Conservation (phyloP, 2,113 vertebrate species). For the Antigone vipio region DNA sequence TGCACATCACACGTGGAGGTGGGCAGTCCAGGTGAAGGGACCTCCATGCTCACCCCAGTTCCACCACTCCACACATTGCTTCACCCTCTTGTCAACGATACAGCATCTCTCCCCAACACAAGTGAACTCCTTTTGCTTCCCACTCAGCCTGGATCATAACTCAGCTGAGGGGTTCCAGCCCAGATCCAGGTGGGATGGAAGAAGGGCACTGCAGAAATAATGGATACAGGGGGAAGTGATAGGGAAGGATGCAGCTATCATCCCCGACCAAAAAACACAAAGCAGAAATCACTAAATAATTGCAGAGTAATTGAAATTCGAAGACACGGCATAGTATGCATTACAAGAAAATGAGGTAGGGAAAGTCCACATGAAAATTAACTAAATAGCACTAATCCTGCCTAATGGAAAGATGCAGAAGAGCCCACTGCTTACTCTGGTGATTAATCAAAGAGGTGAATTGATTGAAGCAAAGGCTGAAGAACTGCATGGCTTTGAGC, state of each 20-base stretch:
- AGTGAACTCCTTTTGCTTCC: neutral
- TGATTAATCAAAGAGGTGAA: neutral
- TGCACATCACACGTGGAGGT: neutral
- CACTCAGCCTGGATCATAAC: neutral
- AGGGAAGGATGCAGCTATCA: neutral
- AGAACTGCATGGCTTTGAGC: neutral
- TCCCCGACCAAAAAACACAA: neutral
- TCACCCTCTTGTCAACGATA: neutral
- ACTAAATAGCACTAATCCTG: neutral
- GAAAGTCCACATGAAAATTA: neutral
- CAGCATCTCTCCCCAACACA: neutral
- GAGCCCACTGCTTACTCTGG: neutral
- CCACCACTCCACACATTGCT: too few relatives aligned
- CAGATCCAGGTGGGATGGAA: fast-evolving
- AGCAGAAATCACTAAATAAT: neutral
- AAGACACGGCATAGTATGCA: fast-evolving
- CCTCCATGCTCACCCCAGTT: neutral
- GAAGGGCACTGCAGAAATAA: neutral
- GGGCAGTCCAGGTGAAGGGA: neutral
- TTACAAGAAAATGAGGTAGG: fast-evolving
- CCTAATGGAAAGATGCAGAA: neutral
- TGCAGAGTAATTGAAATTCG: neutral
- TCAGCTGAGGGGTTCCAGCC: neutral
- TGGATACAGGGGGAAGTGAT: fast-evolving
- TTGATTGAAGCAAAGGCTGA: neutral